These are phyloP conservation scores for Cydia strobilella DNA, from an alignment of 1,140 invertebrate genomes.

Conservation along the genomic window DNA sequence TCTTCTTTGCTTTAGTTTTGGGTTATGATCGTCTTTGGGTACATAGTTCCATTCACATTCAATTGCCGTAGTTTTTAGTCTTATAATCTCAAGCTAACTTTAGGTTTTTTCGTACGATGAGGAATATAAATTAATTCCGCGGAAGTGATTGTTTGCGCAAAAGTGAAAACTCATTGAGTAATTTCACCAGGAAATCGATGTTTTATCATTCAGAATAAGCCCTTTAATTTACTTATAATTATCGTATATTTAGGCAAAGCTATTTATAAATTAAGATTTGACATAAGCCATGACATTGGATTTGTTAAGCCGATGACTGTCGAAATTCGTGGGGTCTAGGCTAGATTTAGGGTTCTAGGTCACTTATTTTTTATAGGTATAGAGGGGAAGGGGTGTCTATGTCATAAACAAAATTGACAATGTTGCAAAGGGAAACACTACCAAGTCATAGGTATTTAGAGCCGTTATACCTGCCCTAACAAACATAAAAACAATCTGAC, in stretches of 20 bases:
- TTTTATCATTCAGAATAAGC: conserved; percentile 18
- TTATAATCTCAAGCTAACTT: no score
- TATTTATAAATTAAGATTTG: background rate
- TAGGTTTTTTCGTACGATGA: background rate
- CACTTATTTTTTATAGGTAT: background rate
- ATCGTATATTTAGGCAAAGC: conserved; percentile 17
- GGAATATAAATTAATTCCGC: background rate
- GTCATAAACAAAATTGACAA: background rate
- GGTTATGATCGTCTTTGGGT: no score
- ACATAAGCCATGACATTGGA: conserved; percentile 15
- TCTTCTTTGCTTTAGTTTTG: no score
- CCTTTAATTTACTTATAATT: conserved; percentile 17
- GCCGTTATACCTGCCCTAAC: no score
- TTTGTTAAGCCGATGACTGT: conserved; percentile 23
- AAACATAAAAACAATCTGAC: no score
- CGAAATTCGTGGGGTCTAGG: conserved; percentile 22
- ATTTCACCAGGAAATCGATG: background rate
- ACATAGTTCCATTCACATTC: background rate
- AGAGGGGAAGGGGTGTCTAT: background rate
- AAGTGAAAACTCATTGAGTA: background rate
- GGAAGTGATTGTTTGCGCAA: background rate
- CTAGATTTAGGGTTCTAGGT: conserved; percentile 14
- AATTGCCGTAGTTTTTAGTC: no score
- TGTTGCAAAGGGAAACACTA: no score
- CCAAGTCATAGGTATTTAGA: no score